Conservation (phyloP, 2,888 invertebrate genomes). For the Pachycephus smyrnensis region DNA sequence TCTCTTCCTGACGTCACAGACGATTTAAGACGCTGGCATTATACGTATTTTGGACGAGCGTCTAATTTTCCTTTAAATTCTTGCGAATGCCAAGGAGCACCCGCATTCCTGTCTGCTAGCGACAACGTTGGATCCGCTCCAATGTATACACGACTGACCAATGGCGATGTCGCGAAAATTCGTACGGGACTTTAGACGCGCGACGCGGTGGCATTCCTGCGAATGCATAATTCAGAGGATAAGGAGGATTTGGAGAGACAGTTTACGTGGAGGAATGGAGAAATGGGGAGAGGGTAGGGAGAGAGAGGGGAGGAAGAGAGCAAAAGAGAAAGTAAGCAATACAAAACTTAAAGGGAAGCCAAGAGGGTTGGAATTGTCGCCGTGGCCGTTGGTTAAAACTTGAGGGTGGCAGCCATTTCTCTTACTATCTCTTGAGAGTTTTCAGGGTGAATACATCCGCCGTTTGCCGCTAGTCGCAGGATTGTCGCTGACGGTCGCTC, state of each 20-base stretch:
- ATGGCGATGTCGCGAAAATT: neutral
- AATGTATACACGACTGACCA: constrained; percentile 23
- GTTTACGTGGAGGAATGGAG: neutral
- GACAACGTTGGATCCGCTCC: constrained; percentile 40
- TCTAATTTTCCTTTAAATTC: neutral
- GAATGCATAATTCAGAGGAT: neutral
- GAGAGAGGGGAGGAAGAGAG: neutral
- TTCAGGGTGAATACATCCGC: neutral
- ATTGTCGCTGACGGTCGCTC: neutral
- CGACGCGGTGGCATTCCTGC: neutral
- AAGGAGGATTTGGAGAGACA: neutral
- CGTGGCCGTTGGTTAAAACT: neutral
- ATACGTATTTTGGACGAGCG: neutral
- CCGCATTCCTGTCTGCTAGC: constrained; percentile 33
- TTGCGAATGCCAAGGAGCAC: neutral
- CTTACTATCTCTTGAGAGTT: neutral
- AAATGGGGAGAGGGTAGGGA: no score
- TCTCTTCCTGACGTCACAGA: constrained; percentile 29
- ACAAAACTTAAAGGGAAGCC: neutral
- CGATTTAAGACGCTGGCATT: constrained; percentile 26
- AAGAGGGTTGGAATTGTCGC: neutral
- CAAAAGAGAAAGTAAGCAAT: neutral
- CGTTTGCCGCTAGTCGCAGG: neutral
- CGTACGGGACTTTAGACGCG: neutral
- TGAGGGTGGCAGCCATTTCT: neutral